Percentiles rank a stretch among this genome's conserved stretches.
phyloP scores from a whole-genome alignment of 2,797 vertebrate species.

The Parambassis ranga region DNA sequence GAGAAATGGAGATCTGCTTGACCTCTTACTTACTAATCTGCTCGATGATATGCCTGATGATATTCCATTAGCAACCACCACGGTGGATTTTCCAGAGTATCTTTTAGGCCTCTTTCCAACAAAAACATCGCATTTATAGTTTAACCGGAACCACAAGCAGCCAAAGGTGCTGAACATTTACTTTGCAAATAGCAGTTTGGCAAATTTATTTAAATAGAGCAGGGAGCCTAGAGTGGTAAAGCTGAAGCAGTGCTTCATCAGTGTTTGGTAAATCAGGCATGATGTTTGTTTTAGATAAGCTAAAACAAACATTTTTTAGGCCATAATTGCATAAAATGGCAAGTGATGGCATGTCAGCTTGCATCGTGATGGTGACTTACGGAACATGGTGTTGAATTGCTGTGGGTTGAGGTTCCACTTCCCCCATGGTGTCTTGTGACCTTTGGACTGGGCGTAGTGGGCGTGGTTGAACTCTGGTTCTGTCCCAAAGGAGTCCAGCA shows the following conservation, averaged over 20 bases:
- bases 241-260: too few relatives aligned
- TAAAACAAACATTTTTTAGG: not conserved
- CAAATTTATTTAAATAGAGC: not conserved
- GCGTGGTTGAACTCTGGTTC: constrained; percentile 99
- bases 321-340: not conserved
- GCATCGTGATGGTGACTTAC: too few relatives aligned
- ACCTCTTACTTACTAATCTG: constrained; percentile 53
- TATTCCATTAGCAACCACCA: constrained; percentile 32
- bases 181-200: not conserved
- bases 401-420: constrained; percentile 99
- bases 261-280: too few relatives aligned
- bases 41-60: constrained; percentile 49
- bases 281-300: not conserved
- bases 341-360: not conserved
- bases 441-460: constrained; percentile 97
- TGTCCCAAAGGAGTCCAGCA: constrained; percentile 96
- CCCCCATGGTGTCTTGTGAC: constrained; percentile 98
- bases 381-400: constrained; percentile 99
- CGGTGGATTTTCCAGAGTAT: constrained; percentile 3
- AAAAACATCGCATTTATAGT: constrained; percentile 6
- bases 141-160: not conserved
- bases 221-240: not conserved
- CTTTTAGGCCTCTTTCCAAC: constrained; percentile 15
- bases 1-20: constrained; percentile 33
- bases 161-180: not conserved